phyloP scores from a whole-genome alignment of 2,113 vertebrate species.

The Otocyon megalotis region DNA sequence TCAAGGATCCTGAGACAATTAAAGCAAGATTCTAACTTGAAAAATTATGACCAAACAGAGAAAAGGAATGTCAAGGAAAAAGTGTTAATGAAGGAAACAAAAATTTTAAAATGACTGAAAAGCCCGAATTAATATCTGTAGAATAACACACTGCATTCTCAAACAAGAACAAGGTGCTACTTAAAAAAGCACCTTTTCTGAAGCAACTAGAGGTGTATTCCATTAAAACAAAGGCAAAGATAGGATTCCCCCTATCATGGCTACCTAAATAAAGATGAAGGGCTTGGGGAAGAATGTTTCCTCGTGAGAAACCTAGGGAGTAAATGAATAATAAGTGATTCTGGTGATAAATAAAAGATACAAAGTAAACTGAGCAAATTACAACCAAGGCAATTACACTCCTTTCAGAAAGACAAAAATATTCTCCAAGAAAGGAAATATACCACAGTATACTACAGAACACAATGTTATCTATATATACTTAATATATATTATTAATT shows the following conservation, averaged over 20 bases:
- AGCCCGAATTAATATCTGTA: background rate
- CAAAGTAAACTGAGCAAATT: background rate
- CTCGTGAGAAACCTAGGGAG: background rate
- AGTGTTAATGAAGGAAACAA: background rate
- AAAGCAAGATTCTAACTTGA: slow-evolving; percentile 5
- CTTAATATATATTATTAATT: background rate
- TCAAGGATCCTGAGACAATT: background rate
- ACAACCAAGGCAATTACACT: background rate
- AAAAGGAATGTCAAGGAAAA: background rate
- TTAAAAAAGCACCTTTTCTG: slow-evolving; percentile 21
- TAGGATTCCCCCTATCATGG: background rate
- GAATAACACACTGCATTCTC: background rate
- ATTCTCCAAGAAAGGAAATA: slow-evolving; percentile 24
- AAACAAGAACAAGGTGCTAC: background rate
- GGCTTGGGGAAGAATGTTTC: background rate
- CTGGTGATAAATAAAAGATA: background rate
- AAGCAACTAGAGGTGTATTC: background rate
- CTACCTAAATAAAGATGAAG: background rate
- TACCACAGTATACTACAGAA: background rate
- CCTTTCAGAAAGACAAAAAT: slow-evolving; percentile 27
- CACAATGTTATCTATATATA: background rate
- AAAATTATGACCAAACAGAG: background rate
- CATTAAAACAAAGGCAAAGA: background rate
- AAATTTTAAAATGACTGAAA: background rate
- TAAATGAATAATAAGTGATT: background rate